Base-by-base conservation (phyloP, 2,797 vertebrate genomes). In the Telmatherina bonti region DNA sequence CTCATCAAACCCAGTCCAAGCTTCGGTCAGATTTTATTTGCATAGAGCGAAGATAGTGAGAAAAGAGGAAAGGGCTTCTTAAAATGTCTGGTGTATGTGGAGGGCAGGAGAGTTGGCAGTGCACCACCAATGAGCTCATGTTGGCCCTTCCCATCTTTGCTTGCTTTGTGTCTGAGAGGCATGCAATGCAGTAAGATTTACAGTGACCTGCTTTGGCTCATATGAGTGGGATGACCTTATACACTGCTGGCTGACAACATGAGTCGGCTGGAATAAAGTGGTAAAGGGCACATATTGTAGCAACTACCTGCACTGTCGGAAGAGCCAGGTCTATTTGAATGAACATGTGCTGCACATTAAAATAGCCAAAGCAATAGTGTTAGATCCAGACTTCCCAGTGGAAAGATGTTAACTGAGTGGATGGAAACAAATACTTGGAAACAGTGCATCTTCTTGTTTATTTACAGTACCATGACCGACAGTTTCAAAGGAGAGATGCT, bases 51-150 rank as follows among this genome's bases (percentile, higher is more conserved):
- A 69, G 51, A 33, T 5, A 15, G 43, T 2, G 36, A 8, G 26
- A 59, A 22, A 24, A 16, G 66, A n/a, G 36, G 9, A 1, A 7
- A 11, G 29, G 22, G 38, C 26, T 43, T 58, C 41, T 35, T 31
- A 10, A 29, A 20, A 67, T 35, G 20, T 62, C 2, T 29, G 22
- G n/a, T 41, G 45, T 64, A 36, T 68, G 64, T 36, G 53, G 31
- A 33, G 58, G 62, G 64, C 49, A 71, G 72, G 38, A 58, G 43
- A 43, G 36, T 43, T 88, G 87, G 84, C 83, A 75, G 67, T 65
- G 27, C 49, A 65, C 52, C 56, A 74, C 60, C 76, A 68, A 43
- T 91, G 85, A 90, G 75, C 73, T 90, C 85, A 90, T 82, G 62
- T 41, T 70, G 67, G 82, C 59, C 52, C 49, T 74, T 83, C n/a